Conservation (phyloP, 2,888 invertebrate species). For the Theretra japonica region DNA sequence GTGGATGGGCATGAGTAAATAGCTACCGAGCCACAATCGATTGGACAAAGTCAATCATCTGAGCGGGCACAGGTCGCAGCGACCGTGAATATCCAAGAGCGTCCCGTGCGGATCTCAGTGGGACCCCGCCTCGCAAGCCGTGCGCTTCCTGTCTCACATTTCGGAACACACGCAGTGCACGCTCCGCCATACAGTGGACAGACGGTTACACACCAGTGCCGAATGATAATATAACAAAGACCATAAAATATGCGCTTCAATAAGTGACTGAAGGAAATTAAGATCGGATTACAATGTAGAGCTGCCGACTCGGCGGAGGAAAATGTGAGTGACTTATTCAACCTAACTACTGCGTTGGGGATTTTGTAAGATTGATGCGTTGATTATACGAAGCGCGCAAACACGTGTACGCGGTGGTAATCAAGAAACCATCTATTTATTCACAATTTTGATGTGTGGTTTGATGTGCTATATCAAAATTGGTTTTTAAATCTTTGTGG, state of each 20-base stretch:
- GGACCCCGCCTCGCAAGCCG: conserved; percentile 69
- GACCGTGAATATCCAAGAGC: conserved; percentile 76
- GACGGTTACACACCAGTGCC: conserved; percentile 31
- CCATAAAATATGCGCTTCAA: conserved; percentile 42
- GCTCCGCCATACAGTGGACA: conserved; percentile 39
- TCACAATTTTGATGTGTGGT: not conserved
- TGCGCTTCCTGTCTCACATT: conserved; percentile 66
- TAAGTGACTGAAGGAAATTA: conserved; percentile 59
- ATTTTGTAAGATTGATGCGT: not conserved
- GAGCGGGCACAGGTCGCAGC: conserved; percentile 72
- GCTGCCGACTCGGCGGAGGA: conserved; percentile 73
- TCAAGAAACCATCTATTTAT: not conserved
- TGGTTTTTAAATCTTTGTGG: not conserved
- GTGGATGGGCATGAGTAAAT: conserved; percentile 60
- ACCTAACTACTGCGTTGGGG: not conserved
- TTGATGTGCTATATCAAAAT: not conserved
- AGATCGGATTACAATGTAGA: conserved; percentile 75
- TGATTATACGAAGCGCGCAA: not conserved
- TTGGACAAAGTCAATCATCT: conserved; percentile 81
- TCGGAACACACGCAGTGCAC: conserved; percentile 32
- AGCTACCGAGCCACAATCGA: conserved; percentile 72
- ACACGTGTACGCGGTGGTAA: not conserved
- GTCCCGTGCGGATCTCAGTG: conserved; percentile 67
- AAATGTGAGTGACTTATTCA: conserved; percentile 72
- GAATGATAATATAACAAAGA: conserved; percentile 32